Base-by-base conservation (phyloP, 2,797 vertebrate genomes). In the Peromyscus eremicus region DNA sequence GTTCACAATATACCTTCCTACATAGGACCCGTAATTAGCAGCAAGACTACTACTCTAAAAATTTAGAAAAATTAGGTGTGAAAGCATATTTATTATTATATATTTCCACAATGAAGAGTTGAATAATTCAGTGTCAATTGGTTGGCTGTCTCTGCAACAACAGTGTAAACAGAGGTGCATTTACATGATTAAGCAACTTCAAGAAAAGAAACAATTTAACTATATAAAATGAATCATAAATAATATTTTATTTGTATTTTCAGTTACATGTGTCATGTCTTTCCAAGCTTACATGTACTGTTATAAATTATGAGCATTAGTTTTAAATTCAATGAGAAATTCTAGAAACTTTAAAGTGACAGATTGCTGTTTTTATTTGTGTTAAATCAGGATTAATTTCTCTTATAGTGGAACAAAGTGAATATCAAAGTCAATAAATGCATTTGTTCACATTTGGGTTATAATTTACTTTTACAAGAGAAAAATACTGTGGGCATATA, bases 201-300 rank as follows among this genome's bases (percentile, higher is more conserved):
- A 71, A 55, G 21, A 37, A 70, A 49, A 21, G 2, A 5, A 11
- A 32, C 9, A 32, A n/a, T 68, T 66, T 68, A 64, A 19, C 11
- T 81, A 46, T 52, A 32, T 79, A 49, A 91, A 89, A 85, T 97
- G 32, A 76, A 97, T 92, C 94, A 92, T n/a, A 21, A 96, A 83
- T 55, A 55, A 81, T 83, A 96, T 89, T 37, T 92, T 95, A 64
- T 90, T 88, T 62, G 75, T 43, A 60, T 49, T 55, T 94, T 86
- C 23, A 62, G 83, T 88, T 55, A 29, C 27, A 94, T 40, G 21
- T 80, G 2, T 6, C 76, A 1, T 10, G 52, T n/a, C 83, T 89
- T 97, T 95, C 27, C 0, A 57, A 83, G 83, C 32, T 89, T 37
- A 40, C 40, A 82, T 12, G 6, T 27, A 89, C 94, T n/a, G 82